Evolutionary conservation across 2,888 invertebrate genomes (phyloP).

Genomic region (Leptinotarsa tumamoca): DNA sequence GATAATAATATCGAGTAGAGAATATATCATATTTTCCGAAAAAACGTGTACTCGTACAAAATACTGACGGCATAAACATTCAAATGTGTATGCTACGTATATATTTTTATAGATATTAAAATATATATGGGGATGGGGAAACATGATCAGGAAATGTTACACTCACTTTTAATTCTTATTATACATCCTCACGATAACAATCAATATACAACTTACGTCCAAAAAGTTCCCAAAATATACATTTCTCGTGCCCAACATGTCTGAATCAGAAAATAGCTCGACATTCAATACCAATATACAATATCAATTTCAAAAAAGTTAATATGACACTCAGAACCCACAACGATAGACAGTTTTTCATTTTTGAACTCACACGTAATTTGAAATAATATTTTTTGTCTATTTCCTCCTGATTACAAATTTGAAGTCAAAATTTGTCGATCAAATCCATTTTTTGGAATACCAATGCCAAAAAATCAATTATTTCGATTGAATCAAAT

Average conservation of each 20-base stretch:
- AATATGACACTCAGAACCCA: too few relatives aligned
- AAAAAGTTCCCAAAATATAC: slow-evolving; percentile 55
- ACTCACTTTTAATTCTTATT: slow-evolving; percentile 62
- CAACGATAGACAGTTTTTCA: too few relatives aligned
- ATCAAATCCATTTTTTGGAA: too few relatives aligned
- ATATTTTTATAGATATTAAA: slow-evolving; percentile 61
- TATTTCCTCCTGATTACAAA: too few relatives aligned
- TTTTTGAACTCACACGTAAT: too few relatives aligned
- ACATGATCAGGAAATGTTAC: slow-evolving; percentile 60
- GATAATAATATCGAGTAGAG: slow-evolving; percentile 65
- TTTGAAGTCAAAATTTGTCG: too few relatives aligned
- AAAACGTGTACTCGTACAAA: slow-evolving; percentile 68
- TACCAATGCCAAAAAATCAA: too few relatives aligned
- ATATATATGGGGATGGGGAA: slow-evolving; percentile 64
- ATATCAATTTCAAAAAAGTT: too few relatives aligned
- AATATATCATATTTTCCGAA: slow-evolving; percentile 64
- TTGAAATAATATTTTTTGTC: too few relatives aligned
- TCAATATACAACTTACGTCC: slow-evolving; percentile 56
- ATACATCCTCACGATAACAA: slow-evolving; percentile 65
- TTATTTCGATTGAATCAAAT: too few relatives aligned
- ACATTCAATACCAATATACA: too few relatives aligned
- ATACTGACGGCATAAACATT: slow-evolving; percentile 64
- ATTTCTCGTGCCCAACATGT: slow-evolving; percentile 24
- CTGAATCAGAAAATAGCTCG: background rate
- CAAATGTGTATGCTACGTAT: slow-evolving; percentile 62